A percentile compares a stretch with the other conserved stretches of the same genome.
Evolutionary conservation across 2,113 vertebrate species (phyloP).

Genomic region (Talpa occidentalis): DNA sequence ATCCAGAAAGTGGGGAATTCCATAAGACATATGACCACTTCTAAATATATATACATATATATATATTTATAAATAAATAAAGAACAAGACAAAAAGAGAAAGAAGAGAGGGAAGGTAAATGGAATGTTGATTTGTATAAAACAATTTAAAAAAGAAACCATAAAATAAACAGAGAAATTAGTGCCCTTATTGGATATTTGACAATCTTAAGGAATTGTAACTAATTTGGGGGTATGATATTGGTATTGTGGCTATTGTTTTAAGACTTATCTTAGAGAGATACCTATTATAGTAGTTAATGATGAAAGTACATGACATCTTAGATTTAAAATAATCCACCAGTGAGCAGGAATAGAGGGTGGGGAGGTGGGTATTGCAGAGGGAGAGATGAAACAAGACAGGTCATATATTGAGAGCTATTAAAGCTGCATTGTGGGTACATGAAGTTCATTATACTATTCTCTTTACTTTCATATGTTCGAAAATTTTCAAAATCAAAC

Average conservation of each 20-base stretch:
- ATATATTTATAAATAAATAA: neutral
- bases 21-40: neutral
- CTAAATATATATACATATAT: neutral
- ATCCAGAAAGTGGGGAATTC: neutral
- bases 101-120: neutral
- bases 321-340: neutral
- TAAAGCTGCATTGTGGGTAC: neutral
- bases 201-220: neutral
- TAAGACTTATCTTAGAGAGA: neutral
- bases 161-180: neutral
- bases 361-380: neutral
- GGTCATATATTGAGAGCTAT: neutral
- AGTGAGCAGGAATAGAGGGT: neutral
- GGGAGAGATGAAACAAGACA: neutral
- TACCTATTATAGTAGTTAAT: neutral
- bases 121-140: slow-evolving; percentile 19
- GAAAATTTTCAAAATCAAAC: neutral
- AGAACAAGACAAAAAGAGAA: neutral
- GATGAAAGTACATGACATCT: neutral
- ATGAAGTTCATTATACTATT: neutral
- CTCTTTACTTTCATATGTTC: neutral
- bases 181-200: neutral
- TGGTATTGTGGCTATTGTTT: neutral
- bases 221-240: neutral
- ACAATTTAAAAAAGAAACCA: neutral